Base-by-base conservation (phyloP, 2,888 invertebrate species). In the Athetis lepigone region DNA sequence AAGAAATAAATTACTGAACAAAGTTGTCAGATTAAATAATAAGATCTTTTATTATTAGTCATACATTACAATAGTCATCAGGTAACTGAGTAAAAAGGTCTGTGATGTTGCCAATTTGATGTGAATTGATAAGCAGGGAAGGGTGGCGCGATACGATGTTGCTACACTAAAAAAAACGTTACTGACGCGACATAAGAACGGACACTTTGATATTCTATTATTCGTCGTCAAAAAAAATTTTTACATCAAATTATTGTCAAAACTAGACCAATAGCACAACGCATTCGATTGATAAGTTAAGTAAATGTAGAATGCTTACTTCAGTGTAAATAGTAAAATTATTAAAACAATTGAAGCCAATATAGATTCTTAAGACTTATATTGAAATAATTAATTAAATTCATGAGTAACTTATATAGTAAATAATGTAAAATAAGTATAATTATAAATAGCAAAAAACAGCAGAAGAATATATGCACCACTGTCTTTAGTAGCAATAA, bases 241-340 rank as follows among this genome's bases (percentile, higher is more conserved):
- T 55, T 57, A 58, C 74, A 66, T 57, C 43, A 68, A 57, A 40
- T 59, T 70, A 77, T 68, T 74, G 60, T 60, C 49, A 68, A 70
- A 37, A 54, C 9, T 56, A 39, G 50, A 67, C 13, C 3, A 33
- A 33, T 13, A 29, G 42, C 52, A 29, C 39, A 42, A 29, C 23
- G 18, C 9, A 29, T 29, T 29, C 29, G 29, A 29, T 2, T 29
- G 3, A 33, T 13, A 33, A 33, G 13, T 29, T 13, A 29, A 33
- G 19, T 62, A 61, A 25, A 59, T 59, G 25, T 21, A 25, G 37
- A 39, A 61, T 36, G 39, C n/a, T 33, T 61, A 40, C 64, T 63
- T 63, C 9, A 27, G 21, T 71, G 36, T 49, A 62, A 66, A 66
- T 62, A 62, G 11, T 54, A 21, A 70, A 70, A 71, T 63, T 62